These are phyloP conservation scores for Eilema sororculum DNA, from an alignment of 2,888 invertebrate genomes.

Conservation along the genomic window DNA sequence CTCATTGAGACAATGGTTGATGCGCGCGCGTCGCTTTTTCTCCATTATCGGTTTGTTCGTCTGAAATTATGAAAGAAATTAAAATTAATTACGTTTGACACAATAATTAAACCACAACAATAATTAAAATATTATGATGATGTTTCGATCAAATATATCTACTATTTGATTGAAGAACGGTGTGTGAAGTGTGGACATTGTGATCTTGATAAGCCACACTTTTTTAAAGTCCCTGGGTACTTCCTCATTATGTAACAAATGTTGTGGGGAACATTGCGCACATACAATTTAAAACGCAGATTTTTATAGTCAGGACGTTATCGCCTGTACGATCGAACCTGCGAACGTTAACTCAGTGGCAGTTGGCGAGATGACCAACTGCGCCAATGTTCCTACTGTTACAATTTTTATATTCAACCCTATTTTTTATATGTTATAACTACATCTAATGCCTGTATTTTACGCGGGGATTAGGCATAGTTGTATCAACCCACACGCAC, in stretches of 20 bases:
- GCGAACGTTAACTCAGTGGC: neutral
- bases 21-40: constrained; percentile 95
- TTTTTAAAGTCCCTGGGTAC: neutral
- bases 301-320: neutral
- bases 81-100: neutral
- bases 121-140: too few relatives aligned
- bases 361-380: neutral
- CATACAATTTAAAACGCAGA: neutral
- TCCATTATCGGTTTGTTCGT: constrained; percentile 98
- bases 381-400: neutral
- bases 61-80: constrained; percentile 78
- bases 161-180: neutral
- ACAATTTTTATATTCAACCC: neutral
- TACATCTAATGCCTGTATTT: neutral
- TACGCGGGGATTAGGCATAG: neutral
- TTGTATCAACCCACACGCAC: neutral
- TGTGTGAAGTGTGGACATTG: neutral
- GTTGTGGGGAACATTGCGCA: neutral
- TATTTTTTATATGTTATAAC: neutral
- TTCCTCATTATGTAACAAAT: neutral
- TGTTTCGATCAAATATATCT: neutral
- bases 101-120: neutral
- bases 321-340: neutral
- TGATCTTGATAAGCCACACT: neutral
- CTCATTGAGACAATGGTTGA: constrained; percentile 95